Evolutionary conservation across 2,797 vertebrate genomes (phyloP), one percentile per base, ranked within the genome.

Genomic region (Sebastiscus tertius): DNA sequence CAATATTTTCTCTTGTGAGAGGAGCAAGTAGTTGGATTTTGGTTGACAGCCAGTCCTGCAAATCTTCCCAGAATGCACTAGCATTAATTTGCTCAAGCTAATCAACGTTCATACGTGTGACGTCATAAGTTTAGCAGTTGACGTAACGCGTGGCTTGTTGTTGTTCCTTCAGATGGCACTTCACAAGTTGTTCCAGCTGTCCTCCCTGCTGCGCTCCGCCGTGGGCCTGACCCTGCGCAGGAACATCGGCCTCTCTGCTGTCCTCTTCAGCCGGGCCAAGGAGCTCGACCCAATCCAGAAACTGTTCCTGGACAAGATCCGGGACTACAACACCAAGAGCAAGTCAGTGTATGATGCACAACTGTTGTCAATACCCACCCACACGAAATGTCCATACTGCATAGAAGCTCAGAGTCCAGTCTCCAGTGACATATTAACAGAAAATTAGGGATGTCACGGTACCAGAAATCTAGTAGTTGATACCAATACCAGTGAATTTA

Each of bases 241-340:
- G 87, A 99, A 99, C 90, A 89, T 99, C 2, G 97, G 98, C 24
- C 66, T 98, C 22, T 97, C 98, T 0, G 97, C 98, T 0, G 73
- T 99, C 8, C 82, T 94, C 12, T 96, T 98, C 82, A 97, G 96
- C 87, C 95, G 94, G 88, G 29, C 95, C 1, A 96, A 95, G 70
- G 97, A 97, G 4, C 93, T 99, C 0, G 98, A 99, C 88, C 98
- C 98, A 0, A 75, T 99, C 71, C 98, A 99, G 96, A 99, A 98
- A 60, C 96, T 99, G n/a, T 99, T 99, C 72, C 58, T 99, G 91
- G 98, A 99, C 90, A 99, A 99, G 95, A 98, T 99, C 90, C 96
- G 96, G 9, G 98, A 99, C 76, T 99, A 99, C 93, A 96, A 79
- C 79, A 79, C 82, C 33, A 99, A 98, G 93, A 97, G 97, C 97